These are phyloP conservation scores for Pelobates cultripes DNA, from an alignment of 2,797 vertebrate species.

Conservation along the genomic window DNA sequence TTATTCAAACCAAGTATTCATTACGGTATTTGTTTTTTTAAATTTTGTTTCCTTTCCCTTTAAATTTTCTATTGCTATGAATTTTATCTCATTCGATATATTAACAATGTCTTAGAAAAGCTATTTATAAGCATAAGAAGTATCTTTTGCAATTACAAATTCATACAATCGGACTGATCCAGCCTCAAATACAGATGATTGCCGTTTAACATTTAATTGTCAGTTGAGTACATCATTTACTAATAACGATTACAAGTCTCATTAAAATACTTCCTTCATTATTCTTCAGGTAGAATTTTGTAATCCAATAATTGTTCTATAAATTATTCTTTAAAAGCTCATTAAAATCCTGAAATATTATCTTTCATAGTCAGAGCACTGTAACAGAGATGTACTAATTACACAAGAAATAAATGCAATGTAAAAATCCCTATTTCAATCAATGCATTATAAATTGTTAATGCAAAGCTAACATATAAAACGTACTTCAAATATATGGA, in stretches of 20 bases:
- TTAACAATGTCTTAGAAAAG: constrained; percentile 11
- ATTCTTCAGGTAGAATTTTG: constrained; percentile 82
- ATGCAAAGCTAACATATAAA: constrained; percentile 85
- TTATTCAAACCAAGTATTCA: too few species aligned
- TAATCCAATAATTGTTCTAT: constrained; percentile 82
- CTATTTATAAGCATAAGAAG: constrained; percentile 4
- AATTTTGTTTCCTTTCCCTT: neutral
- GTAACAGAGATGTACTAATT: constrained; percentile 82
- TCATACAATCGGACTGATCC: constrained; percentile 25
- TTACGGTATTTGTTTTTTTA: too few species aligned
- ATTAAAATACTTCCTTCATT: constrained; percentile 84
- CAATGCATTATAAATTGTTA: constrained; percentile 86
- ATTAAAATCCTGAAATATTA: constrained; percentile 86
- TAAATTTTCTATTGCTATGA: neutral
- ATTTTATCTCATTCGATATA: neutral
- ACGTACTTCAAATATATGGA: constrained; percentile 87
- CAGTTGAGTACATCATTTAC: constrained; percentile 79
- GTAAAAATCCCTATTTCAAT: constrained; percentile 80
- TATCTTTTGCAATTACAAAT: constrained; percentile 31
- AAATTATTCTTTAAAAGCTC: constrained; percentile 84
- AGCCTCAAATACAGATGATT: constrained; percentile 44
- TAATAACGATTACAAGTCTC: constrained; percentile 84
- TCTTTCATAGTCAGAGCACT: constrained; percentile 74
- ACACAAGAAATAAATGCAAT: constrained; percentile 81
- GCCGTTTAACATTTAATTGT: constrained; percentile 76